Evolutionary conservation across 2,797 vertebrate genomes (phyloP), one percentile per base, ranked within the genome.

Genomic region (Xiphophorus birchmanni): DNA sequence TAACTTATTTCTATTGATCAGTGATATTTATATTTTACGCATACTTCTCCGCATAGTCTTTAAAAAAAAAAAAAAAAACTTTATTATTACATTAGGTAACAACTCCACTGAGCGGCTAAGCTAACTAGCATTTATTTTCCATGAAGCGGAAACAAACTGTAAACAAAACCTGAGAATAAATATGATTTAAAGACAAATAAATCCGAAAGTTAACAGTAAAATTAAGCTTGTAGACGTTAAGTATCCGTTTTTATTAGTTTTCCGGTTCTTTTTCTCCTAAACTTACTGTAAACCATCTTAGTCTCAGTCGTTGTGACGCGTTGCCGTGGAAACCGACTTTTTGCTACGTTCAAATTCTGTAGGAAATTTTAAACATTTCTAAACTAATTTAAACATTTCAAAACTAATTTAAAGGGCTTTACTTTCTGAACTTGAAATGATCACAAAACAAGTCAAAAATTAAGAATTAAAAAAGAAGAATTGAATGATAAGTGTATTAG

Each of bases 221-320:
- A 11, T 40, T 11, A 5, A 69, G 21, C 5, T 12, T 11, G 12
- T 1, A 3, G 18, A 26, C 18, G 17, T 23, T 26, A 69, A 42
- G 10, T 12, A 21, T 42, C 23, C 0, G 2, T 74, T 40, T 40
- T 56, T 2, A 47, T 58, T 44, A 0, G 8, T 3, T 26, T 17
- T 29, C 11, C 0, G 4, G 4, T 35, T 12, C 0, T 3, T 40
- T 77, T 44, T 0, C n/a, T 9, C 35, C 15, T 5, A 0, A 67
- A 91, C 93, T 93, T 73, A 94, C 93, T 90, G 84, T 75, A 52
- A 79, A 94, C 92, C 93, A 94, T 94, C 81, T 47, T 81, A 63
- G n/a, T 13, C 13, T 48, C 5, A n/a, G 76, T 69, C 21, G 89
- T 90, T 89, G 86, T 69, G 65, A 10, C 5, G 0, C 65, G 92